Evolutionary conservation across 1,140 invertebrate species (phyloP).

Genomic region (Diorhabda carinulata): DNA sequence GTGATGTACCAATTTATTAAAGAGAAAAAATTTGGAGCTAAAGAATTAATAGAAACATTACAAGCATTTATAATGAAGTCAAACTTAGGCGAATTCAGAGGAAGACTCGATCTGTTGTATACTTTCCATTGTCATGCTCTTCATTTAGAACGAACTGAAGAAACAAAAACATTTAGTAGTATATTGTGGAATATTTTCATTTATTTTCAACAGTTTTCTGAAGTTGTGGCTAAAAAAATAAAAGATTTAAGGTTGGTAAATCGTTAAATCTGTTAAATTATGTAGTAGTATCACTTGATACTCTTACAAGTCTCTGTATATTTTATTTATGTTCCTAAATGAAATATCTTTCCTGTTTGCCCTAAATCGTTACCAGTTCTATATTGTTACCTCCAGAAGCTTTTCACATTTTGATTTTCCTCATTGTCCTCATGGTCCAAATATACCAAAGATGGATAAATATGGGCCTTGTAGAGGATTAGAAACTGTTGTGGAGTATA

Average conservation of each 20-base stretch:
- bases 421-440: too few relatives aligned
- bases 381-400: too few relatives aligned
- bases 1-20: constrained; percentile 47
- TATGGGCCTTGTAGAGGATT: too few relatives aligned
- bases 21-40: constrained; percentile 28
- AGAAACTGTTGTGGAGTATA: too few relatives aligned
- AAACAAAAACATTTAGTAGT: constrained; percentile 56
- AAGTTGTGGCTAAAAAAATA: constrained; percentile 61
- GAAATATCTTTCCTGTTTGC: too few relatives aligned
- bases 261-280: neutral
- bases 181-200: constrained; percentile 81
- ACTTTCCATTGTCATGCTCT: constrained; percentile 73
- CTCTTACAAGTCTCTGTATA: too few relatives aligned
- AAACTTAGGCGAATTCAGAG: constrained; percentile 76
- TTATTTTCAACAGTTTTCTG: constrained; percentile 79
- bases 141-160: constrained; percentile 49
- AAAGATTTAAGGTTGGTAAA: constrained; percentile 50
- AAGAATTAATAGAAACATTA: constrained; percentile 56
- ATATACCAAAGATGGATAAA: too few relatives aligned
- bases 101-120: constrained; percentile 73
- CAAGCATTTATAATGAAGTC: constrained; percentile 83
- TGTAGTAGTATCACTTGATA: neutral
- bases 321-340: too few relatives aligned
- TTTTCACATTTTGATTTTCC: too few relatives aligned
- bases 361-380: too few relatives aligned